A percentile compares a stretch with the other conserved stretches of the same genome.
phyloP scores from a whole-genome alignment of 2,888 invertebrate species.

The Himalopsyche tibetana region DNA sequence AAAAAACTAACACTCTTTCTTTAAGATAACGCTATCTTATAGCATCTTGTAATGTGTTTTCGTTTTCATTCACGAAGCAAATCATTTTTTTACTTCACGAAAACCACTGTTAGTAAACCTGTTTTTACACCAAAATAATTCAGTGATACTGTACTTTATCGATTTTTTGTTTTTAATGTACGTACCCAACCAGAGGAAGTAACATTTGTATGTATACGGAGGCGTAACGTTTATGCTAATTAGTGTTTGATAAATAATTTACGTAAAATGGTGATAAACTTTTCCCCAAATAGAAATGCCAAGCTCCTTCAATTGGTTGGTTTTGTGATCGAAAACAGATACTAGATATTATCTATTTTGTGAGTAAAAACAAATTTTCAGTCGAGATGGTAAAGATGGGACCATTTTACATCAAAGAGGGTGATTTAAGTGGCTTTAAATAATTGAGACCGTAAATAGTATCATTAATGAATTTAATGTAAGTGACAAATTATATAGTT shows the following conservation, averaged over 20 bases:
- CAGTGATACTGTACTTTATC: no score
- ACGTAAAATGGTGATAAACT: conserved; percentile 8
- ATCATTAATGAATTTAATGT: neutral
- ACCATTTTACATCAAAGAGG: neutral
- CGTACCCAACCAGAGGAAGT: no score
- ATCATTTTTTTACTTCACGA: no score
- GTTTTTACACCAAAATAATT: no score
- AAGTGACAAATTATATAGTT: no score
- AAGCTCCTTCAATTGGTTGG: neutral
- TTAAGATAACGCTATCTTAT: no score
- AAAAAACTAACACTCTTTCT: no score
- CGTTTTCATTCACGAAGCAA: no score
- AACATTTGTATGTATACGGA: neutral
- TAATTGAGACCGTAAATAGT: neutral
- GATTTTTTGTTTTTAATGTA: no score
- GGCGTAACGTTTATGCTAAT: conserved; percentile 14
- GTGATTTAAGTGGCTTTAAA: neutral
- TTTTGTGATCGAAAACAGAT: neutral
- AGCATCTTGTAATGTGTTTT: no score
- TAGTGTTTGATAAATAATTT: neutral
- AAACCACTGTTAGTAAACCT: no score
- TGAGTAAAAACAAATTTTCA: neutral
- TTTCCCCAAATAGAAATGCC: neutral
- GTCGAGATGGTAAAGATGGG: neutral
- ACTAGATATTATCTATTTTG: neutral